Evolutionary conservation across 2,888 invertebrate species (phyloP).

Genomic region (Sphaerophoria rueppellii): DNA sequence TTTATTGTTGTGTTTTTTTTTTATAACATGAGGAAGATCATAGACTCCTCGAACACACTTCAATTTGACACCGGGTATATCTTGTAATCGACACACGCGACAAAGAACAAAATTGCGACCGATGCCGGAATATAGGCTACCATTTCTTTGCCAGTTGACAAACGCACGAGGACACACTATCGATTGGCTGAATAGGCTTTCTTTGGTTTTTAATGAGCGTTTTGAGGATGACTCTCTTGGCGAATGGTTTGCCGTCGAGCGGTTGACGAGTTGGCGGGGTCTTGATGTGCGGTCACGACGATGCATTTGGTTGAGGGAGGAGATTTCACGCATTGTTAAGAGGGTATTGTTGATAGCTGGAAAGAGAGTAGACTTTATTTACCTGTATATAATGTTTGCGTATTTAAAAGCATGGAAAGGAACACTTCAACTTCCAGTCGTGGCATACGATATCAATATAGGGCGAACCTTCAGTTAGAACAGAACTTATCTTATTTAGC

Average conservation of each 20-base stretch:
- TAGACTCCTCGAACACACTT: slow-evolving; percentile 97
- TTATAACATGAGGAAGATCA: slow-evolving; percentile 95
- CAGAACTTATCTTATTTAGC: too few relatives aligned
- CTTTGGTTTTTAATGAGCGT: slow-evolving; percentile 97
- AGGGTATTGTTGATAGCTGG: slow-evolving; percentile 76
- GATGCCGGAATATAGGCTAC: slow-evolving; percentile 97
- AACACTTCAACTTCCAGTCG: too few relatives aligned
- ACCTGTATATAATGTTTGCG: too few relatives aligned
- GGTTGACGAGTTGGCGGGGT: slow-evolving; percentile 87
- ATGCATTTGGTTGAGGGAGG: slow-evolving; percentile 89
- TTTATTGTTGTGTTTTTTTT: slow-evolving; percentile 80
- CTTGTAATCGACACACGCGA: slow-evolving; percentile 92
- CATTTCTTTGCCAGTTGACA: slow-evolving; percentile 96
- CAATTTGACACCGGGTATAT: slow-evolving; percentile 97
- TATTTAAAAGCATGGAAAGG: too few relatives aligned
- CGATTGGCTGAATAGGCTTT: slow-evolving; percentile 99
- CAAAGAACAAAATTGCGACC: slow-evolving; percentile 98
- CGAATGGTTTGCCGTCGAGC: slow-evolving; percentile 91
- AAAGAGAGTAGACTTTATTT: neutral
- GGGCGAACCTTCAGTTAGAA: too few relatives aligned
- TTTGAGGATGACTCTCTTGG: slow-evolving; percentile 95
- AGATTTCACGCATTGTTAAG: slow-evolving; percentile 82
- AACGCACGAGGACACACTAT: slow-evolving; percentile 97
- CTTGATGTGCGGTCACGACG: slow-evolving; percentile 87
- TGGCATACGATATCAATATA: too few relatives aligned